These are phyloP conservation scores for Argyresthia goedartella DNA, from an alignment of 2,888 invertebrate genomes.

Conservation along the genomic window DNA sequence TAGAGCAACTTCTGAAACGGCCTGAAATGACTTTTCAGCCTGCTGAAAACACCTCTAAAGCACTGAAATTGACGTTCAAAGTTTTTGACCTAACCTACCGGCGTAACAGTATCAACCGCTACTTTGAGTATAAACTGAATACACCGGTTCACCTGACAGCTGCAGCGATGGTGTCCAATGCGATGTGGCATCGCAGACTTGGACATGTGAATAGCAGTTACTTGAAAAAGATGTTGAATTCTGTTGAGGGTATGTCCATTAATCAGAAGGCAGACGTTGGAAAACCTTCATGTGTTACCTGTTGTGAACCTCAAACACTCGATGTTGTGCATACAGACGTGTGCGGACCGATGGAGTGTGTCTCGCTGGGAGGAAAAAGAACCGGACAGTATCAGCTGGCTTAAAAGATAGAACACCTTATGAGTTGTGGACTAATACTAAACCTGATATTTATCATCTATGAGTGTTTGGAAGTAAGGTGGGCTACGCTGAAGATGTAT, in stretches of 20 bases:
- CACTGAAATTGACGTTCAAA: too few relatives aligned
- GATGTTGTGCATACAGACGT: slow-evolving; percentile 6
- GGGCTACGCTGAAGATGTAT: too few relatives aligned
- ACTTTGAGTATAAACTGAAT: slow-evolving; percentile 2
- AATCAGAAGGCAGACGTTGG: neutral
- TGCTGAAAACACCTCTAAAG: too few relatives aligned
- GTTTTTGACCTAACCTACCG: too few relatives aligned
- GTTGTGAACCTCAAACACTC: slow-evolving; percentile 8
- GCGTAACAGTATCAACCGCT: too few relatives aligned
- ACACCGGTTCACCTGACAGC: neutral
- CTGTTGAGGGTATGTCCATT: neutral
- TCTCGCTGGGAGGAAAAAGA: neutral
- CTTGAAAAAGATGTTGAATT: slow-evolving; percentile 3
- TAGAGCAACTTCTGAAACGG: too few relatives aligned
- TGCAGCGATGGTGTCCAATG: neutral
- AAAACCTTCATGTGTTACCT: slow-evolving; percentile 7
- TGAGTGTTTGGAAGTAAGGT: neutral
- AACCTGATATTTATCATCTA: neutral
- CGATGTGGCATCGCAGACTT: slow-evolving; percentile 1
- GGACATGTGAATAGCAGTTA: slow-evolving; percentile 1
- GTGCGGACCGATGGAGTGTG: slow-evolving; percentile 9
- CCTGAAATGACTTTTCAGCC: too few relatives aligned
- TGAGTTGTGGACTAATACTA: neutral
- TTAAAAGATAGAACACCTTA: neutral
- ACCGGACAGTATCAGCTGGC: neutral